phyloP scores from a whole-genome alignment of 2,113 vertebrate species.

The Lophius piscatorius region DNA sequence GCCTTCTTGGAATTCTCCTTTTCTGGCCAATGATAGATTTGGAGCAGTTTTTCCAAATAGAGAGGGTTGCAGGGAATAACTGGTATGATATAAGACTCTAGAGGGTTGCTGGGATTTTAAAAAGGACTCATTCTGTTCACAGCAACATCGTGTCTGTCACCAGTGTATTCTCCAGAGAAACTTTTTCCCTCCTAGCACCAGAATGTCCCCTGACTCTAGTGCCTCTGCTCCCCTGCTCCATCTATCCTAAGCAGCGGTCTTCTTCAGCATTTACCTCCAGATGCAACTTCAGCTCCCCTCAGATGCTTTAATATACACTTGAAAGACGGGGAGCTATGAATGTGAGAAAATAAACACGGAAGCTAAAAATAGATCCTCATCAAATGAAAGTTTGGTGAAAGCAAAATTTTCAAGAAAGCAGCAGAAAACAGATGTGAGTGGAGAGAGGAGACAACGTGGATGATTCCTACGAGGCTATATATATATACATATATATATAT shows the following conservation, averaged over 20 bases:
- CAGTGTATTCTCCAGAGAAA: conserved; percentile 41
- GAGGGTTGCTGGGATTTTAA: too few relatives aligned
- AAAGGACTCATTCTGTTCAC: too few relatives aligned
- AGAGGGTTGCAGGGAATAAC: too few relatives aligned
- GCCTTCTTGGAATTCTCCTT: too few relatives aligned
- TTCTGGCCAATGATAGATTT: too few relatives aligned
- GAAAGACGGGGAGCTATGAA: conserved; percentile 16
- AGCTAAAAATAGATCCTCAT: conserved; percentile 64
- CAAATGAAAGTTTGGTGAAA: conserved; percentile 58
- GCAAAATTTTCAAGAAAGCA: conserved; percentile 39
- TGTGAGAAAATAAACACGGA: conserved; percentile 48
- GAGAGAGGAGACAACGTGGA: conserved; percentile 26
- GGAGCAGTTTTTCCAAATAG: too few relatives aligned
- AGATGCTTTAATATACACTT: conserved; percentile 31
- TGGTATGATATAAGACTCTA: too few relatives aligned
- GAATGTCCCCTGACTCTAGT: too few relatives aligned
- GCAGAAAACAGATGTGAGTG: conserved; percentile 34
- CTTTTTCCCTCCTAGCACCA: conserved; percentile 26
- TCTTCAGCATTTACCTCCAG: conserved; percentile 19
- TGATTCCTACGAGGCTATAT: conserved; percentile 47
- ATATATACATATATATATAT: too few relatives aligned
- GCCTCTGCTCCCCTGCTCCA: too few relatives aligned
- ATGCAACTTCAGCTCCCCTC: conserved; percentile 31
- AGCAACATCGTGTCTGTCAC: conserved; percentile 29
- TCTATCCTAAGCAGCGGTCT: conserved; percentile 8